Percentiles rank a stretch among this genome's conserved stretches.
Conservation (phyloP, 2,113 vertebrate species). For the Pangasianodon hypophthalmus region DNA sequence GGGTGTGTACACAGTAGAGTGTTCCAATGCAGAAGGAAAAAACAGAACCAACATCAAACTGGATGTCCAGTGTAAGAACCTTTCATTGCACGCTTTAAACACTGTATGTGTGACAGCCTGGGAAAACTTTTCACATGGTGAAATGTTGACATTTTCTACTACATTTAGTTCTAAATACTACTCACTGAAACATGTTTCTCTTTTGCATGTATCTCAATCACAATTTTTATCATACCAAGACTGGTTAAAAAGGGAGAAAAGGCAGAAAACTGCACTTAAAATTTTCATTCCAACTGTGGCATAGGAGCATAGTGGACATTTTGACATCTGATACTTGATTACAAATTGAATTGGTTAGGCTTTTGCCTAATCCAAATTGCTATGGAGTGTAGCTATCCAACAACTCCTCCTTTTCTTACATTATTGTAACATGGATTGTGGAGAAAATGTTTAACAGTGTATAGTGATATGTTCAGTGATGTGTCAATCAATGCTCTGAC, state of each 20-base stretch:
- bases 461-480: neutral
- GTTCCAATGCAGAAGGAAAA: conserved; percentile 71
- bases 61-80: conserved; percentile 74
- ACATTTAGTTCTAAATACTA: neutral
- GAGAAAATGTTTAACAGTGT: neutral
- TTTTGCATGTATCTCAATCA: neutral
- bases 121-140: neutral
- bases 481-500: neutral
- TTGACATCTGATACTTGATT: neutral
- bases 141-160: neutral
- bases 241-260: neutral
- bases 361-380: neutral
- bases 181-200: neutral
- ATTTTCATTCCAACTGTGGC: neutral
- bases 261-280: neutral
- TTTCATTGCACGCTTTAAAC: neutral
- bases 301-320: neutral
- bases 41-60: conserved; percentile 62
- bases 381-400: neutral
- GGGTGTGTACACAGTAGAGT: conserved; percentile 69
- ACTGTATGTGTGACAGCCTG: neutral
- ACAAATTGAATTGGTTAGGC: neutral
- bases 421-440: neutral
- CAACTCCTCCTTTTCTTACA: neutral
- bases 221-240: neutral